Base-by-base conservation (phyloP, 2,113 vertebrate species). In the Oreotragus oreotragus region DNA sequence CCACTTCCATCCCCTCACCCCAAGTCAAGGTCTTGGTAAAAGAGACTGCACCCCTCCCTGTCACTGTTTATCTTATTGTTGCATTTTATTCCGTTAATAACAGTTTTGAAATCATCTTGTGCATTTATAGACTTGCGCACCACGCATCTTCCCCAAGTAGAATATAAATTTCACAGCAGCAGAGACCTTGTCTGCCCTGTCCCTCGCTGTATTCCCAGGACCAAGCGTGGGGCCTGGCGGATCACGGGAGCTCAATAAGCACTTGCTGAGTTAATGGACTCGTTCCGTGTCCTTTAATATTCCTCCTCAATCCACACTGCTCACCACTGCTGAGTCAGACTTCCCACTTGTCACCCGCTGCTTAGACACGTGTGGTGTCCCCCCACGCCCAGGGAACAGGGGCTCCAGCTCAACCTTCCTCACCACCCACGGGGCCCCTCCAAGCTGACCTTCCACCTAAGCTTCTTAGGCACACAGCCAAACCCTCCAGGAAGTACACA, bases 391-490 rank as follows among this genome's bases (percentile, higher is more conserved):
- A 28, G 23, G 49, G 64, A 16, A 5, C 13, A 21, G 25, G 45
- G 33, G 30, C 23, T 70, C 28, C 16, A 53, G 66, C 80, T 66
- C 28, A 9, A 58, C 12, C 43, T 4, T 1, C 25, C 43, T 53
- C n/a, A 33, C 57, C 6, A 7, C 30, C 47, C 13, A 3, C 23
- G 6, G 0, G 11, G 23, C 58, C 21, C 36, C n/a, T 36, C n/a
- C 47, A 11, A 28, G 36, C 39, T 8, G 6, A 6, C 8, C 28
- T 30, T 7, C 27, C 9, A 0, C n/a, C 79, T 13, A 0, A 2
- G 33, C 27, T 19, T 28, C 45, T 55, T 7, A 10, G 0, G n/a
- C 21, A 0, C 21, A 0, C 0, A 3, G 21, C 39, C 21, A 12
- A 9, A 16, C 64, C 25, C 36, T 25, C 43, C 51, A 11, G 16